Percentiles rank a stretch among this genome's conserved stretches.
These are phyloP conservation scores for Aricia artaxerxes DNA, from an alignment of 2,888 invertebrate species.

Conservation along the genomic window DNA sequence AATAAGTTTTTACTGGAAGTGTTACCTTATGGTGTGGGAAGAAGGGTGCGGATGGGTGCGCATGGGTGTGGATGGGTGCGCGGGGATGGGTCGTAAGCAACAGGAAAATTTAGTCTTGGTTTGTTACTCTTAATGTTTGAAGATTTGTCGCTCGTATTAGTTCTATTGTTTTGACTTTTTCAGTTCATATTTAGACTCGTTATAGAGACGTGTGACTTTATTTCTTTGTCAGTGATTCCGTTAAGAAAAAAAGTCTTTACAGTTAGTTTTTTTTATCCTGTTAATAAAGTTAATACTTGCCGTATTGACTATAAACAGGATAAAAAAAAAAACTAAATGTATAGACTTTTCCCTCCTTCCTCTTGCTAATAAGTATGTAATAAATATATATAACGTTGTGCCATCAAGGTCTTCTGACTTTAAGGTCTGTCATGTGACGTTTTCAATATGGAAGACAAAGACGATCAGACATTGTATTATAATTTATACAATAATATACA, in stretches of 20 bases:
- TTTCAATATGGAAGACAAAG: no score
- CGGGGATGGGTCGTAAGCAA: slow-evolving; percentile 71
- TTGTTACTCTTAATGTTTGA: slow-evolving; percentile 69
- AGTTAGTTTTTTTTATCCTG: background rate
- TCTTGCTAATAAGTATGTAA: no score
- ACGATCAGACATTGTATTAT: no score
- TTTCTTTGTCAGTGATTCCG: no score
- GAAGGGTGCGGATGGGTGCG: slow-evolving; percentile 46
- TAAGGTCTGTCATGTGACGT: no score
- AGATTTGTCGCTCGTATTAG: slow-evolving; percentile 33
- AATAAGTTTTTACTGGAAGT: slow-evolving; percentile 52
- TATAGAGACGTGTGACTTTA: background rate
- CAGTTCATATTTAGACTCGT: background rate
- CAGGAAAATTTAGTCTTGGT: slow-evolving; percentile 69
- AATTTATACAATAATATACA: no score
- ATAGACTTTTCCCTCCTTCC: no score
- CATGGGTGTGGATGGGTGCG: slow-evolving; percentile 47
- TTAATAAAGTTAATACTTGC: no score
- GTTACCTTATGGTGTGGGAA: slow-evolving; percentile 51
- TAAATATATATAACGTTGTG: no score
- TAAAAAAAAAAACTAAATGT: no score
- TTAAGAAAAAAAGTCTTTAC: background rate
- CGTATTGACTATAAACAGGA: no score
- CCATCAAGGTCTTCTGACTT: no score
- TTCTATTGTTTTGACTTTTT: slow-evolving; percentile 18